Evolutionary conservation across 2,113 vertebrate genomes (phyloP).

Genomic region (Peucedramus taeniatus): DNA sequence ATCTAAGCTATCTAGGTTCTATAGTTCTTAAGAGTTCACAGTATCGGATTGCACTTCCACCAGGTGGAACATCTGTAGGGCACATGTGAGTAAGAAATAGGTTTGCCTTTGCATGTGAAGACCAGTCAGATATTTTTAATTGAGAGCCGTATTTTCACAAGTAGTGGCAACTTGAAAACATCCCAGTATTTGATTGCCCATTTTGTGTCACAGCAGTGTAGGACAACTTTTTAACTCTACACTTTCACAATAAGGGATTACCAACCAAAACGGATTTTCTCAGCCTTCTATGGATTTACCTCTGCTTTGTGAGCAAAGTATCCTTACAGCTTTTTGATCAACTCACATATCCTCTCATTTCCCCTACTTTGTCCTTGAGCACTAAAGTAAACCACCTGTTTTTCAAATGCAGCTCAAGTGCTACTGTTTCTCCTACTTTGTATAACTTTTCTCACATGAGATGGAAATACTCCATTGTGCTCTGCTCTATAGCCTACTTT

Average conservation of each 20-base stretch:
- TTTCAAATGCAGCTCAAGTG: background rate
- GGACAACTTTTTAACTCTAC: background rate
- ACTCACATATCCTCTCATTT: background rate
- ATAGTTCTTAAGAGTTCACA: too few species aligned
- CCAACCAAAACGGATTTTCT: background rate
- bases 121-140: background rate
- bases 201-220: background rate
- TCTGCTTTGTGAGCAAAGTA: background rate
- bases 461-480: background rate
- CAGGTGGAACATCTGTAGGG: background rate
- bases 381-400: background rate
- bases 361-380: background rate
- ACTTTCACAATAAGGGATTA: background rate
- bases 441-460: background rate
- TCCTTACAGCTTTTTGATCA: background rate
- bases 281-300: background rate
- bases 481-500: background rate
- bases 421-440: background rate
- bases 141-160: background rate
- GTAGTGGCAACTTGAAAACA: too few species aligned
- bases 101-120: background rate
- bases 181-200: background rate
- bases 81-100: accelerated
- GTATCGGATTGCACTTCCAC: accelerated
- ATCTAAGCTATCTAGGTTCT: too few species aligned